Base-by-base conservation (phyloP, 1,140 invertebrate genomes). In the Dendroctonus ponderosae region DNA sequence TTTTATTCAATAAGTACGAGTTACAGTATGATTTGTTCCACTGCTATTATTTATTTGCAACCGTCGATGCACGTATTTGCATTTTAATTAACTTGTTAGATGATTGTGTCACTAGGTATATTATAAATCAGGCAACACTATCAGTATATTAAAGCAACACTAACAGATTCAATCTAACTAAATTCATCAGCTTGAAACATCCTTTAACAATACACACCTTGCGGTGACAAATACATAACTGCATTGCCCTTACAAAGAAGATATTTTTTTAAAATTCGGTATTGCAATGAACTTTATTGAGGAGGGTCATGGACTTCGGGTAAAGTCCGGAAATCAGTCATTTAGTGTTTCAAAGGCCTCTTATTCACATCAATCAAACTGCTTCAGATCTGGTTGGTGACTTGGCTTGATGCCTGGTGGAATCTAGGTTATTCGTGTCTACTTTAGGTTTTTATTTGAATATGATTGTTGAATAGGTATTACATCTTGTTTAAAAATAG, bases 271-370 rank as follows among this genome's bases (percentile, higher is more conserved):
- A 51, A 59, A 59, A 59, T 37, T n/a, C 2, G 12, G 11, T 12
- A 12, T 46, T 41, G 7, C 14, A 62, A 62, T 62, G 39, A 41
- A 38, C 48, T 62, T 52, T 44, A 42, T 63, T 63, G 61, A 63
- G 61, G 50, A 63, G 39, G 61, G 61, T 63, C 61, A 63, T 54
- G 61, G 59, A 48, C 59, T 44, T 14, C 42, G 51, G 50, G 11
- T 15, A 44, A 7, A 43, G 41, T 12, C 50, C 50, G 61, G 61
- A 63, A 63, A 40, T 39, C 51, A 15, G 43, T 52, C 46, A 63
- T 63, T 63, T 63, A 53, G 41, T 54, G 46, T 54, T 62, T 63
- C 61, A 63, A 63, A 63, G 54, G 51, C 41, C 54, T 54, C 61
- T 54, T 63, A 52, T 63, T 63, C 26, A 63, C 1, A 12, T 15